These are phyloP conservation scores for Cisticola juncidis DNA, from an alignment of 2,113 vertebrate genomes.

Conservation along the genomic window DNA sequence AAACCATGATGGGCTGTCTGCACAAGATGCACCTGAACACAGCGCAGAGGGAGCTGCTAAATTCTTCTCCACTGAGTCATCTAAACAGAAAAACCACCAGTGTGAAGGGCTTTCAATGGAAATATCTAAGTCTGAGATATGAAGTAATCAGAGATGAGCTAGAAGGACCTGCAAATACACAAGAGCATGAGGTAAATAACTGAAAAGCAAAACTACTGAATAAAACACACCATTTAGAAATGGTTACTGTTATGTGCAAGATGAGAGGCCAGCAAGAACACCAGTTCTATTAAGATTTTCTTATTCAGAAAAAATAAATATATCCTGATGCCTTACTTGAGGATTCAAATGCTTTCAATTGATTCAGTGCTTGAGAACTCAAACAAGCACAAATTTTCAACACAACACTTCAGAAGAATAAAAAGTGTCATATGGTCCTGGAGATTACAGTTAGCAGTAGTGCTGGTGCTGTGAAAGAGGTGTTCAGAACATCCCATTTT, in stretches of 20 bases:
- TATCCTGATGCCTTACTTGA: neutral
- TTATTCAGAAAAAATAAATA: neutral
- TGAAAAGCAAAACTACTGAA: neutral
- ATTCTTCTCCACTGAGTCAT: neutral
- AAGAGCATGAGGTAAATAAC: neutral
- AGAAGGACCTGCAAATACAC: neutral
- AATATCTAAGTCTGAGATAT: neutral
- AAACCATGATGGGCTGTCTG: rapidly evolving
- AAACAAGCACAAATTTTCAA: neutral
- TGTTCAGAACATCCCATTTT: neutral
- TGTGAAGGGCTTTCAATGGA: neutral
- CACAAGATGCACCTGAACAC: neutral
- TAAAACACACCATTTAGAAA: neutral
- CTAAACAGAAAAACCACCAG: neutral
- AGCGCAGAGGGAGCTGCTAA: rapidly evolving
- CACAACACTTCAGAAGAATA: neutral
- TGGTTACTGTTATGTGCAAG: neutral
- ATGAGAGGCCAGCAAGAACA: neutral
- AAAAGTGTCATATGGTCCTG: neutral
- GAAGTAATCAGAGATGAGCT: neutral
- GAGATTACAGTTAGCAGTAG: neutral
- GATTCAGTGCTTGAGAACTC: neutral
- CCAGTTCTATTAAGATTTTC: neutral
- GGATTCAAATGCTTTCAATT: no score
- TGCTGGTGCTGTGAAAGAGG: neutral